Evolutionary conservation across 2,888 invertebrate species (phyloP).

Genomic region (Trichopoda pennipes): DNA sequence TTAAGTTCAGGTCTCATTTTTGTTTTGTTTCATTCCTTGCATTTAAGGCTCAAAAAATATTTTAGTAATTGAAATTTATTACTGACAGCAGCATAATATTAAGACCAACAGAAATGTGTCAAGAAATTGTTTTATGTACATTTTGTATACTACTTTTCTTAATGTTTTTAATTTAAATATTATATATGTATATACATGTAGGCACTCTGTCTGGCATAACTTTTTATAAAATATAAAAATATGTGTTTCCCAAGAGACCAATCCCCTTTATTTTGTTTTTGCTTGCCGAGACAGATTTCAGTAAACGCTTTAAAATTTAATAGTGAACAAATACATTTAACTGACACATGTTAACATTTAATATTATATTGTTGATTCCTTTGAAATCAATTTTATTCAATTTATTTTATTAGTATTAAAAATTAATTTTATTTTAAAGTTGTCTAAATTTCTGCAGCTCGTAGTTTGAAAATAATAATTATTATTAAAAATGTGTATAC

Average conservation of each 20-base stretch:
- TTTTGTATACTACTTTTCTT: neutral
- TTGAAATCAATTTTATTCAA: conserved; percentile 9
- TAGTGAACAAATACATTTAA: conserved; percentile 17
- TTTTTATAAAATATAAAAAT: too few species aligned
- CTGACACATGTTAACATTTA: conserved; percentile 44
- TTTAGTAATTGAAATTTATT: conserved; percentile 65
- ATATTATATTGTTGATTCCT: conserved; percentile 21
- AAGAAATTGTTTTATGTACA: conserved; percentile 35
- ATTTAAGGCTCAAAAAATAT: neutral
- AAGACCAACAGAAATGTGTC: conserved; percentile 45
- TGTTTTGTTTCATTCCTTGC: neutral
- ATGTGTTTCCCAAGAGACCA: conserved; percentile 12
- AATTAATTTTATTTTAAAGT: too few species aligned
- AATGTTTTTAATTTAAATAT: too few species aligned
- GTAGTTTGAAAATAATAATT: too few species aligned
- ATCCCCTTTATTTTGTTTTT: conserved; percentile 7
- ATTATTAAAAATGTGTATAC: too few species aligned
- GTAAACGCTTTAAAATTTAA: conserved; percentile 36
- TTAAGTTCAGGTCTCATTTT: too few species aligned
- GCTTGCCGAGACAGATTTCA: conserved; percentile 13
- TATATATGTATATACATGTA: neutral
- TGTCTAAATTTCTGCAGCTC: too few species aligned
- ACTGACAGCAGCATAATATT: conserved; percentile 61
- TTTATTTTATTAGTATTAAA: neutral
- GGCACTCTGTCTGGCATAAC: too few species aligned